Evolutionary conservation across 2,113 vertebrate genomes (phyloP).

Genomic region (Neofelis nebulosa): DNA sequence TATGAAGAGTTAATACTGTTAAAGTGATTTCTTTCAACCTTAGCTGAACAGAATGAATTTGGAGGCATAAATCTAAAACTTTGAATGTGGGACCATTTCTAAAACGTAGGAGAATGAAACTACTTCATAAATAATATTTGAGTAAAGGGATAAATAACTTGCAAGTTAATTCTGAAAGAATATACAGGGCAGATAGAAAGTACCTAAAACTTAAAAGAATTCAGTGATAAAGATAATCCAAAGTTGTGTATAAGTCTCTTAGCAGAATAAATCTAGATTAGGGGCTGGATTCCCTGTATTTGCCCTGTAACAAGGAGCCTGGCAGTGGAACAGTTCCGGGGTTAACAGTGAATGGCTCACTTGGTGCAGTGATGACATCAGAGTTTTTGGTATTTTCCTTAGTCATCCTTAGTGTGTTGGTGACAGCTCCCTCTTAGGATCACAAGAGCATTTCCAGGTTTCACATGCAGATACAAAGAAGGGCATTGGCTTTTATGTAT

Average conservation of each 20-base stretch:
- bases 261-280: not conserved
- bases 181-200: not conserved
- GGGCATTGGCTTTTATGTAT: not conserved
- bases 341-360: not conserved
- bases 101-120: not conserved
- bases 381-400: not conserved
- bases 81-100: not conserved
- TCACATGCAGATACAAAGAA: not conserved
- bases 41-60: not conserved
- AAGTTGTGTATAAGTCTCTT: not conserved
- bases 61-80: not conserved
- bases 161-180: not conserved
- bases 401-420: not conserved
- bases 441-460: not conserved
- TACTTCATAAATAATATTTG: not conserved
- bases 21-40: not conserved
- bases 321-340: not conserved
- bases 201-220: not conserved
- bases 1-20: not conserved
- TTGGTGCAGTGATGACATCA: not conserved
- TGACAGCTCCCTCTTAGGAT: not conserved
- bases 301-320: not conserved
- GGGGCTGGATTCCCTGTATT: not conserved
- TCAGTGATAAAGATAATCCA: not conserved
- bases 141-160: not conserved